Base-by-base conservation (phyloP, 2,113 vertebrate genomes). In the Mixornis gularis region DNA sequence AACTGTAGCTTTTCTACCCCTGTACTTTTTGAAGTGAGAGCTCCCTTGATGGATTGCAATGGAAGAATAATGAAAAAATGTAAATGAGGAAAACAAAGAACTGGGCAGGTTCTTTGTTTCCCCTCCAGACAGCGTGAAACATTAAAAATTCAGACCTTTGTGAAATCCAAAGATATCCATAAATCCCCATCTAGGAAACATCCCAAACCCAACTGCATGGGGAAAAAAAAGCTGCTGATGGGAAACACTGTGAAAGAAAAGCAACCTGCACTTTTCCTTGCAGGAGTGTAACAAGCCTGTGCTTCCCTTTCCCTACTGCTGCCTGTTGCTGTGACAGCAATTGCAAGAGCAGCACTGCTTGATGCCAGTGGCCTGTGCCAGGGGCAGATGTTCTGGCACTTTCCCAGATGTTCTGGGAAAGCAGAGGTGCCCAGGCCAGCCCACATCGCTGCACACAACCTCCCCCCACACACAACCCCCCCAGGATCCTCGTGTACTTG, bases 401-500 rank as follows among this genome's bases (percentile, higher is more conserved):
- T 26, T 3, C 34, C 62, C 78, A 89, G 78, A 22, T 76, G 70
- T 68, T 19, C 74, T 3, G 19, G 76, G 66, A 17, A 36, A 11
- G 48, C 6, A 20, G 79, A 59, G 79, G 76, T 36, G 60, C 46
- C 84, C 7, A 0, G 19, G 19, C 40, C 66, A 63, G 49, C 71
- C 65, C 1, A 0, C 41, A 9, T 8, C 0, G 0, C 82, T 48
- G 41, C 58, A 26, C 7, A 3, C 52, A 59, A 24, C 58, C 53
- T 76, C 71, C 32, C 2, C 4, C 0, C 1, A 10, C 40, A 7
- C 52, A 17, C 29, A 51, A 0, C 58, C 30, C 63, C 26, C 30
- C 65, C 66, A 16, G 44, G 26, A 52, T n/a, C 63, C 63, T 8
- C 0, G 0, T 5, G 66, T 3, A 5, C n/a, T 43, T 36, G 2